These are phyloP conservation scores for Drosophila tani DNA, from an alignment of 1,140 invertebrate genomes.

Conservation along the genomic window DNA sequence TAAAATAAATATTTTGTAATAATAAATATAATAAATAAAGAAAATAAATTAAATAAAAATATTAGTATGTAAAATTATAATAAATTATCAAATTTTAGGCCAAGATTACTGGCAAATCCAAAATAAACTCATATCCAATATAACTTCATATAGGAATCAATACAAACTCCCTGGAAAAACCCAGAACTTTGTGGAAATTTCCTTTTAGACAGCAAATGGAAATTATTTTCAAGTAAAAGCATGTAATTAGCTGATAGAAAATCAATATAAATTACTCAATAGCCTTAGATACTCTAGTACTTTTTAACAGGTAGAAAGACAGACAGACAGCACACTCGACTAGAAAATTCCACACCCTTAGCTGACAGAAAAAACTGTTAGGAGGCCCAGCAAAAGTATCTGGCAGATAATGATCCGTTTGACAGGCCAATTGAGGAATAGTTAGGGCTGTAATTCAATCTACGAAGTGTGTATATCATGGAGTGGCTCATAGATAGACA, in stretches of 20 bases:
- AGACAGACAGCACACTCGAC: neutral
- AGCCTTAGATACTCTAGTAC: neutral
- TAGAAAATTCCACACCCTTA: neutral
- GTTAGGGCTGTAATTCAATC: neutral
- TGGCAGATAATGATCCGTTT: neutral
- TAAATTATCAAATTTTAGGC: too few relatives aligned
- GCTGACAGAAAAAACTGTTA: neutral
- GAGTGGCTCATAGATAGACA: slow-evolving; percentile 7
- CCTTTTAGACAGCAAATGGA: neutral
- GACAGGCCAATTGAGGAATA: neutral
- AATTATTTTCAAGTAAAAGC: too few relatives aligned
- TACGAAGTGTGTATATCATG: neutral
- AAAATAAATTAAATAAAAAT: neutral
- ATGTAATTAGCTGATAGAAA: neutral
- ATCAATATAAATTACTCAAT: neutral
- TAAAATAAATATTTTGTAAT: too few relatives aligned
- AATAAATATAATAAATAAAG: too few relatives aligned
- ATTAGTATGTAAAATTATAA: neutral
- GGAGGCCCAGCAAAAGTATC: slow-evolving; percentile 3
- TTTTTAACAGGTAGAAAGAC: neutral
- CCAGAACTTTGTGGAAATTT: too few relatives aligned
- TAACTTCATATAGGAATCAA: neutral
- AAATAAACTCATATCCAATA: neutral
- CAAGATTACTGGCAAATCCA: too few relatives aligned
- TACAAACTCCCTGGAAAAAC: neutral